Conservation (phyloP, 1,140 invertebrate genomes). For the Drosophila pallidifrons region DNA sequence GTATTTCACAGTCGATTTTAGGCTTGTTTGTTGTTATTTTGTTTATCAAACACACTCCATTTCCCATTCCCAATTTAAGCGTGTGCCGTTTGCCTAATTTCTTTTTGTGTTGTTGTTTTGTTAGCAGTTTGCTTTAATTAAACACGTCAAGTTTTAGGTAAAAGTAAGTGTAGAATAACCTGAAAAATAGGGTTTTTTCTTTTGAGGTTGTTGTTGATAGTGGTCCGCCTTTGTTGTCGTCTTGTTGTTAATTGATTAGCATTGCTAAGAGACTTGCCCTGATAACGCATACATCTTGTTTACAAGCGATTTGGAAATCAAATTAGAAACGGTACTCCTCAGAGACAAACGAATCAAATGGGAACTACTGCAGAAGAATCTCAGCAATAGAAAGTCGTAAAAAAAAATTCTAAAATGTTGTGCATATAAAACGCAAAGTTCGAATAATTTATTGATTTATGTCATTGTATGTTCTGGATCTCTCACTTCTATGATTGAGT, state of each 20-base stretch:
- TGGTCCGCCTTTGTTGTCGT: conserved; percentile 3
- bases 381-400: not conserved
- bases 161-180: not conserved
- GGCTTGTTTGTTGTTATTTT: not conserved
- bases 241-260: conserved; percentile 38
- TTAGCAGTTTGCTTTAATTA: not conserved
- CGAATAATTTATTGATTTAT: not conserved
- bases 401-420: not conserved
- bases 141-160: not conserved
- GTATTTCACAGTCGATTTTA: too few species aligned
- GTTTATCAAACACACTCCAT: not conserved
- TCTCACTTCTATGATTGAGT: not conserved
- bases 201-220: not conserved
- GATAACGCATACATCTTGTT: conserved; percentile 25
- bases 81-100: too few species aligned
- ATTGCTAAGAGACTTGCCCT: conserved; percentile 35
- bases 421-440: not conserved
- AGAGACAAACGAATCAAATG: not conserved
- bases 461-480: not conserved
- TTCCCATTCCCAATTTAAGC: not conserved
- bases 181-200: not conserved
- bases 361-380: not conserved
- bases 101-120: not conserved
- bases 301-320: conserved; percentile 42
- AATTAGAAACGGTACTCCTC: conserved; percentile 44